Percentiles rank a stretch among this genome's conserved stretches.
Evolutionary conservation across 2,888 invertebrate species (phyloP).

Genomic region (Platerodrilus igneus): DNA sequence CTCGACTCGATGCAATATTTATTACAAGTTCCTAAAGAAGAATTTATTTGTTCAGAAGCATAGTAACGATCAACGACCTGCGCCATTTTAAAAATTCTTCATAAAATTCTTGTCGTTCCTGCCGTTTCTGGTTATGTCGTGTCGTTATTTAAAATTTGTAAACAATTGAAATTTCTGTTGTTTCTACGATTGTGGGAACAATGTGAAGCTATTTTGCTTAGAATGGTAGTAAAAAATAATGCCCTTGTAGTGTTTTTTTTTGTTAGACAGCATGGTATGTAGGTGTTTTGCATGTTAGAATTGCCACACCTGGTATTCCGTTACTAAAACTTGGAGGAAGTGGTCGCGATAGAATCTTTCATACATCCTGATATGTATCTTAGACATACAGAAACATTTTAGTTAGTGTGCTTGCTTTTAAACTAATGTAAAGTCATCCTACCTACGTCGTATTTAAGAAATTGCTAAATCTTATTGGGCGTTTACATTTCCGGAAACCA

Average conservation of each 20-base stretch:
- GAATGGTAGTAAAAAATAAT: constrained; percentile 23
- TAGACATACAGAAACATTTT: no score
- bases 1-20: no score
- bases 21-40: no score
- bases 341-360: constrained; percentile 12
- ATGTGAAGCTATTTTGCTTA: constrained; percentile 22
- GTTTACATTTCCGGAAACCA: no score
- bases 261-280: constrained; percentile 15
- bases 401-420: no score
- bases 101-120: constrained; percentile 15
- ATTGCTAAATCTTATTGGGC: no score
- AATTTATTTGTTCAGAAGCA: no score
- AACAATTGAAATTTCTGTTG: constrained; percentile 27
- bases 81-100: constrained; percentile 15
- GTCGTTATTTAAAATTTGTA: constrained; percentile 27
- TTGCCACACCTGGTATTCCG: constrained; percentile 16
- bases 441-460: no score
- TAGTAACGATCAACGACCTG: constrained; percentile 19
- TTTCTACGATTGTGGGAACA: constrained; percentile 26
- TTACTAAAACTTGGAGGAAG: constrained; percentile 9
- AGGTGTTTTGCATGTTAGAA: constrained; percentile 25
- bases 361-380: no score
- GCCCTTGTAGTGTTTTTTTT: constrained; percentile 16
- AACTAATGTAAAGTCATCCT: no score
- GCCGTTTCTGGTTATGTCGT: constrained; percentile 12